Percentiles rank a stretch among this genome's conserved stretches.
phyloP scores from a whole-genome alignment of 2,797 vertebrate genomes.

The Podarcis siculus region DNA sequence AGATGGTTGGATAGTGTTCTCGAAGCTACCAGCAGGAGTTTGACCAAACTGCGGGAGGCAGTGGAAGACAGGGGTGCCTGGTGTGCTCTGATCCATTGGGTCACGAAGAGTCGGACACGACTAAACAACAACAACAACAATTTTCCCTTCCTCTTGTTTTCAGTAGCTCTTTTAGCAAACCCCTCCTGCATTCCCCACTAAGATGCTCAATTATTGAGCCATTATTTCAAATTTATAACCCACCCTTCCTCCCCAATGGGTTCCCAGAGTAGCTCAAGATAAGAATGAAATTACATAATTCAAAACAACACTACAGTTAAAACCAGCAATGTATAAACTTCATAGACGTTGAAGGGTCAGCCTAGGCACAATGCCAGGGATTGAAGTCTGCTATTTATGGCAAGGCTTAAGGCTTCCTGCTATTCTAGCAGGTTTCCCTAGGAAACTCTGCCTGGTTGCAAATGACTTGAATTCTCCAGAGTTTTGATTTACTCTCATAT shows the following conservation, averaged over 20 bases:
- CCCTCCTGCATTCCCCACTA: conserved; percentile 57
- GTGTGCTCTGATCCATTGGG: too few relatives aligned
- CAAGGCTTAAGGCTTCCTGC: conserved; percentile 68
- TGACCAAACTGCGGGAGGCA: too few relatives aligned
- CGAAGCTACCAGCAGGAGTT: too few relatives aligned
- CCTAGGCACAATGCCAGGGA: conserved; percentile 67
- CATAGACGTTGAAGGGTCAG: conserved; percentile 43
- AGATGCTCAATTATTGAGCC: neutral
- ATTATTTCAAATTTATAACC: too few relatives aligned
- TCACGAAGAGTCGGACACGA: too few relatives aligned
- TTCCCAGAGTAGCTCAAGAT: too few relatives aligned
- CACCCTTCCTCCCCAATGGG: too few relatives aligned
- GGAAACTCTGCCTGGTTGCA: conserved; percentile 79
- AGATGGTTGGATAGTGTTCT: too few relatives aligned
- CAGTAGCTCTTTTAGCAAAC: conserved; percentile 56
- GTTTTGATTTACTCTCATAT: conserved; percentile 6
- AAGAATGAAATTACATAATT: too few relatives aligned
- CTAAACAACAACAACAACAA: neutral
- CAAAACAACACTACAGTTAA: too few relatives aligned
- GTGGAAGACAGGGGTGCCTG: too few relatives aligned
- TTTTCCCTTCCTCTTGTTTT: conserved; percentile 59
- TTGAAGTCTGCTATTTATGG: conserved; percentile 62
- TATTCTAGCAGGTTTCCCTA: conserved; percentile 78
- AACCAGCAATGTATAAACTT: too few relatives aligned
- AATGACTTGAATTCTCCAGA: conserved; percentile 39